Percentiles rank a stretch among this genome's conserved stretches.
Conservation (phyloP, 2,888 invertebrate genomes). For the Cancer borealis region DNA sequence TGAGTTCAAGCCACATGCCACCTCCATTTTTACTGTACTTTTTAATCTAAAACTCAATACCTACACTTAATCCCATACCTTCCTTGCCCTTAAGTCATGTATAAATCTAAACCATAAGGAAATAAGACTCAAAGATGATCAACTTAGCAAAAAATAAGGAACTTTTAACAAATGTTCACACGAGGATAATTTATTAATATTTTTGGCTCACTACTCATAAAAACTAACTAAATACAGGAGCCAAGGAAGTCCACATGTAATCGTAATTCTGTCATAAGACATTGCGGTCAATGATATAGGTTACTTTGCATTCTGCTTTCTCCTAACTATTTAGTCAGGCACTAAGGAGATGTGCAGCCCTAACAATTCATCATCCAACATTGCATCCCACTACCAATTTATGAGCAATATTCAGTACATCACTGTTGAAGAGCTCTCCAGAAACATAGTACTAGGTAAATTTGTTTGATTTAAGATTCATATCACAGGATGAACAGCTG, state of each 20-base stretch:
- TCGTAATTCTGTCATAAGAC: neutral
- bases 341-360: neutral
- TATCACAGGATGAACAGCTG: conserved; percentile 30
- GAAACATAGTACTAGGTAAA: conserved; percentile 6
- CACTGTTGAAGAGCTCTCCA: neutral
- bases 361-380: conserved; percentile 23
- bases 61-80: neutral
- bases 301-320: neutral
- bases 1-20: neutral
- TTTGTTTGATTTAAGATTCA: neutral
- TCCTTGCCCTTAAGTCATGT: neutral
- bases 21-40: neutral
- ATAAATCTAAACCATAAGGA: neutral
- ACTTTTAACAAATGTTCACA: neutral
- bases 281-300: neutral
- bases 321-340: neutral
- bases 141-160: neutral
- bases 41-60: conserved; percentile 13
- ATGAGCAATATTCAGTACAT: conserved; percentile 30
- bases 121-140: neutral
- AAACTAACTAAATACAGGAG: conserved; percentile 25
- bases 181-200: neutral
- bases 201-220: neutral
- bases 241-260: neutral
- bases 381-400: neutral